These are phyloP conservation scores for Montipora efflorescens DNA, from an alignment of 64 coral and sea anemone species.

Conservation along the genomic window DNA sequence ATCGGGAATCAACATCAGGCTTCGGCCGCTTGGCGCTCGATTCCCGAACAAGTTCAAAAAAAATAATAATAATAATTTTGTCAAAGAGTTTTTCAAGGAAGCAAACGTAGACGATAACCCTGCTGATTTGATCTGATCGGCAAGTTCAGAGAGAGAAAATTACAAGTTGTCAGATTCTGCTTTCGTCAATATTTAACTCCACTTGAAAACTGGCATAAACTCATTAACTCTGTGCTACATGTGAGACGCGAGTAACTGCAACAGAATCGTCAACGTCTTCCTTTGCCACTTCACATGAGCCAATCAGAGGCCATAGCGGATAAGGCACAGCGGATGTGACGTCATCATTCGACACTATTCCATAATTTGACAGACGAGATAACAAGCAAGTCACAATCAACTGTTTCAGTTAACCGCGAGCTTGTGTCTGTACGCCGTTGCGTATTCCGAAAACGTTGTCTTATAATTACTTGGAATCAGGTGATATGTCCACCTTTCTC, in stretches of 20 bases:
- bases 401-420: not conserved
- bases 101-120: too few species aligned
- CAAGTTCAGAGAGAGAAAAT: too few species aligned
- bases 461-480: not conserved
- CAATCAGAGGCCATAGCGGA: slow-evolving; percentile 22
- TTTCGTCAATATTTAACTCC: too few species aligned
- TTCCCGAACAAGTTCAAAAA: too few species aligned
- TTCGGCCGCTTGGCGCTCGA: too few species aligned
- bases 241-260: too few species aligned
- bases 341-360: slow-evolving; percentile 19
- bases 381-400: not conserved
- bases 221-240: not conserved
- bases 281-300: not conserved
- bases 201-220: too few species aligned
- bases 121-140: too few species aligned
- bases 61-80: too few species aligned
- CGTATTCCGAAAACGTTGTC: not conserved
- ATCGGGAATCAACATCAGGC: too few species aligned
- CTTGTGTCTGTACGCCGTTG: not conserved
- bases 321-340: slow-evolving; percentile 30
- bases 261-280: not conserved
- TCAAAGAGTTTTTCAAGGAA: too few species aligned
- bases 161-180: too few species aligned
- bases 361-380: slow-evolving; percentile 5
- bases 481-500: not conserved